These are phyloP conservation scores for Argyrosomus japonicus DNA, from an alignment of 2,113 vertebrate species.

Conservation along the genomic window DNA sequence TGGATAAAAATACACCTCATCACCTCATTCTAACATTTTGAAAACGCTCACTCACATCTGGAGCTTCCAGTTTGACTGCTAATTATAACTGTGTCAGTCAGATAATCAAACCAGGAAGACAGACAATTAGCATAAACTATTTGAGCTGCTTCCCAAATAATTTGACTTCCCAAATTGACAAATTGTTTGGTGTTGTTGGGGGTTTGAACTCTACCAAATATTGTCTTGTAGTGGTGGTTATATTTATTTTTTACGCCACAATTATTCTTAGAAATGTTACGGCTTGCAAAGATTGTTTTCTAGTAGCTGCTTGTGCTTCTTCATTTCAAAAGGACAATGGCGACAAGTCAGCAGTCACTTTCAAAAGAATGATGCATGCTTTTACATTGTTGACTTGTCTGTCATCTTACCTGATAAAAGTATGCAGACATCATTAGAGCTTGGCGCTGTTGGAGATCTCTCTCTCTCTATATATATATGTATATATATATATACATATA, in stretches of 20 bases:
- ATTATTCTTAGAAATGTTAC: background rate
- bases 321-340: background rate
- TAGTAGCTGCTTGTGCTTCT: background rate
- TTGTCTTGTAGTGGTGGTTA: background rate
- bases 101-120: background rate
- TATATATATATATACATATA: no score
- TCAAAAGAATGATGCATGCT: background rate
- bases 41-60: background rate
- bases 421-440: background rate
- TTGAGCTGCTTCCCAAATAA: background rate
- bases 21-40: background rate
- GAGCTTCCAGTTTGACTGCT: slow-evolving; percentile 10
- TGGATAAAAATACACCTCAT: background rate
- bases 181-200: background rate
- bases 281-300: background rate
- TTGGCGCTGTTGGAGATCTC: background rate
- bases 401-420: background rate
- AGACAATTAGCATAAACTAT: background rate
- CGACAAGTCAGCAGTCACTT: background rate
- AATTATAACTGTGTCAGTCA: background rate
- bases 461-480: no score
- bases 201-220: background rate
- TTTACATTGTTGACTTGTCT: background rate
- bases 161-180: background rate
- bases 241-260: background rate